These are phyloP conservation scores for Drosophila dives DNA, from an alignment of 2,888 invertebrate genomes.

Conservation along the genomic window DNA sequence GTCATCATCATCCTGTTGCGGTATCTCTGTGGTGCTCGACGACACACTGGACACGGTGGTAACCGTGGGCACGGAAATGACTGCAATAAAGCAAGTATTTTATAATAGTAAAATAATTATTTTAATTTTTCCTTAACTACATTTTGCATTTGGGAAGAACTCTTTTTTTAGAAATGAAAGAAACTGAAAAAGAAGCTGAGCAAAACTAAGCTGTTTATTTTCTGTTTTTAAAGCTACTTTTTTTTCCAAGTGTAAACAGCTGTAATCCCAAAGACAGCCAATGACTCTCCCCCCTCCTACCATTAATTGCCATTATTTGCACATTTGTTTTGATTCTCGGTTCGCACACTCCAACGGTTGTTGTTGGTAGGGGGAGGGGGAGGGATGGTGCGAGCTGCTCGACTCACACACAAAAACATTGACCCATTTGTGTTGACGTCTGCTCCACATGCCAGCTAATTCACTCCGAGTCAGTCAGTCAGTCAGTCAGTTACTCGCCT, in stretches of 20 bases:
- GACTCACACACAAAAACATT: slow-evolving; percentile 74
- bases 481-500: slow-evolving; percentile 31
- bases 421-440: slow-evolving; percentile 71
- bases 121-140: not conserved
- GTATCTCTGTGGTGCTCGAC: slow-evolving; percentile 78
- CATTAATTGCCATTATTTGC: slow-evolving; percentile 13
- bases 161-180: not conserved
- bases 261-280: slow-evolving; percentile 9
- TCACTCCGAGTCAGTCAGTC: slow-evolving; percentile 5
- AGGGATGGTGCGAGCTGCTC: slow-evolving; percentile 19
- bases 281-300: not conserved
- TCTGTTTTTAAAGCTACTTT: no score
- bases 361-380: not conserved
- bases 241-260: slow-evolving; percentile 18
- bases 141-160: not conserved
- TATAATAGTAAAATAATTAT: not conserved
- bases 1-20: slow-evolving; percentile 82
- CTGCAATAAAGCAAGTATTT: slow-evolving; percentile 42
- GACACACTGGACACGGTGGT: slow-evolving; percentile 37
- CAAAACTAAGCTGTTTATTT: not conserved
- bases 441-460: slow-evolving; percentile 41
- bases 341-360: slow-evolving; percentile 28
- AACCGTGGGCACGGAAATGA: slow-evolving; percentile 74
- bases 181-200: not conserved
- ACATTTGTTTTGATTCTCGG: slow-evolving; percentile 63